Conservation (phyloP, 2,113 vertebrate species). For the Gymnocephalus cernua region DNA sequence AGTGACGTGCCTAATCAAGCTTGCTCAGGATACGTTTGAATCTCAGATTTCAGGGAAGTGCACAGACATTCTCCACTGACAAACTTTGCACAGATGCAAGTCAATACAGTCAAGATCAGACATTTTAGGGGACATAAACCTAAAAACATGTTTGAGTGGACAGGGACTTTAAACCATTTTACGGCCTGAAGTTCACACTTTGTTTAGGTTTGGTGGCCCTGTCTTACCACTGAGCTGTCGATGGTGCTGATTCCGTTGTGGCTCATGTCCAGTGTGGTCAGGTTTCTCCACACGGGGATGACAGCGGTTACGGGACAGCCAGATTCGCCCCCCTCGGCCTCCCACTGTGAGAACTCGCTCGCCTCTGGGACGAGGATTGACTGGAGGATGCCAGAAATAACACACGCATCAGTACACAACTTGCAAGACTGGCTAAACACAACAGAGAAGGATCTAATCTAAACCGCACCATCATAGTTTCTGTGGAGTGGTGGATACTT, state of each 20-base stretch:
- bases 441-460: accelerated
- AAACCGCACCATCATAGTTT: slow-evolving; percentile 90
- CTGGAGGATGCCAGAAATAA: slow-evolving; percentile 70
- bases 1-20: too few species aligned
- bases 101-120: too few species aligned
- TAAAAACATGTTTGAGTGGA: too few species aligned
- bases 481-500: slow-evolving; percentile 88
- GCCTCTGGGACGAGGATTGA: slow-evolving; percentile 94
- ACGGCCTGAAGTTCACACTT: not conserved
- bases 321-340: slow-evolving; percentile 88
- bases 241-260: slow-evolving; percentile 91
- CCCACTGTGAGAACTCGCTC: slow-evolving; percentile 95
- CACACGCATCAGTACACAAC: not conserved
- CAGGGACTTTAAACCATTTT: too few species aligned
- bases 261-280: slow-evolving; percentile 98
- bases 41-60: too few species aligned
- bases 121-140: too few species aligned
- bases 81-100: too few species aligned
- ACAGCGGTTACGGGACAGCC: slow-evolving; percentile 90
- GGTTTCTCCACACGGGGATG: slow-evolving; percentile 91
- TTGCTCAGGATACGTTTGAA: too few species aligned
- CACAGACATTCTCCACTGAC: too few species aligned
- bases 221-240: slow-evolving; percentile 94
- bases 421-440: not conserved
- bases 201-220: not conserved